Base-by-base conservation (phyloP, 1,140 invertebrate genomes). In the Aphaenogaster floridana region DNA sequence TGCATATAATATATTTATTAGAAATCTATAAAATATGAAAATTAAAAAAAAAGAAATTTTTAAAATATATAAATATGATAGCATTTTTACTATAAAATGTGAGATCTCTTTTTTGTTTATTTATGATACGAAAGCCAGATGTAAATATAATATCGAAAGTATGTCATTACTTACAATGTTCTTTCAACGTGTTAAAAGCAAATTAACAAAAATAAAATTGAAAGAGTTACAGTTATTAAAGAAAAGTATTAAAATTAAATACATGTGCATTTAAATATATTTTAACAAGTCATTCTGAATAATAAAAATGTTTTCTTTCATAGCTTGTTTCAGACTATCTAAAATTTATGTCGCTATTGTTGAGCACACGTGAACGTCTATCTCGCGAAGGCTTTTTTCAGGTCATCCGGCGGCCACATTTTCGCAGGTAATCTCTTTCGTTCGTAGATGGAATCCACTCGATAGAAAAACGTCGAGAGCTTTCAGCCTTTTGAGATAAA, bases 401-500 rank as follows among this genome's bases (percentile, higher is more conserved):
- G 36, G 13, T 71, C 50, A 68, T 87, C 15, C 59, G 34, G 2
- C 15, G 7, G 69, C n/a, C 42, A 71, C 72, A 87, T 66, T 87
- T 90, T 87, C 54, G 8, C 59, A 68, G 63, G 88, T 87, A 90
- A 90, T 90, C 85, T 87, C 59, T 89, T 90, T 79, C 88, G 74
- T 88, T 91, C 76, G 76, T 36, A 81, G 86, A 88, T 90, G 86
- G 57, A 87, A 89, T 68, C 36, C 83, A 48, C 48, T 72, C 72
- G 45, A 79, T 87, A 83, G 61, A 77, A 76, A 78, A 81, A 86
- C 28, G 63, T 17, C 71, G 71, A 88, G 61, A 84, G 87, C 89
- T 83, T 90, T 88, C 79, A 61, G n/a, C 88, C 89, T 91, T 91
- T 91, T 69, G 78, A 89, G 89, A 90, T 91, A 91, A 91, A 87